These are phyloP conservation scores for Phalacrocorax aristotelis DNA, from an alignment of 2,113 vertebrate species.

Conservation along the genomic window DNA sequence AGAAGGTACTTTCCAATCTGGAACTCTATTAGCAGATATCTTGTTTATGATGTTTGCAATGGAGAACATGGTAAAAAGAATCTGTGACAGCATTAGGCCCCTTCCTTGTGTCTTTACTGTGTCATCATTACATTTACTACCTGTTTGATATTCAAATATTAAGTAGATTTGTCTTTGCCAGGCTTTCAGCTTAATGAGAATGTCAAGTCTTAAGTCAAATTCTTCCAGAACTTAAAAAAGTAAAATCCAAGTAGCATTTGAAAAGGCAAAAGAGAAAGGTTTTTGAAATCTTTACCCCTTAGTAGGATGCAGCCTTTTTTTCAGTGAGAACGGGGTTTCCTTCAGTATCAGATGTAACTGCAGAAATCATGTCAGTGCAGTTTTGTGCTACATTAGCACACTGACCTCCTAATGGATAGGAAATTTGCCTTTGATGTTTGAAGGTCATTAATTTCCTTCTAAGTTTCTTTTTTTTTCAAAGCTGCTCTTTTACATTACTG, in stretches of 20 bases:
- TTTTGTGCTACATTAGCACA: neutral
- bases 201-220: neutral
- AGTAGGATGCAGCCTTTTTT: neutral
- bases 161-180: neutral
- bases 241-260: neutral
- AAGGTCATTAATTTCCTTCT: neutral
- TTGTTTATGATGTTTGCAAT: neutral
- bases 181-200: neutral
- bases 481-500: neutral
- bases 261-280: neutral
- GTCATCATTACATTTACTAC: neutral
- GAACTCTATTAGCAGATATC: neutral
- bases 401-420: neutral
- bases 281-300: neutral
- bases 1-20: neutral
- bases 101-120: neutral
- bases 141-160: neutral
- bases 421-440: conserved; percentile 19
- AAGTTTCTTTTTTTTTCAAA: neutral
- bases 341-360: neutral
- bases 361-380: neutral
- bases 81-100: neutral
- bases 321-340: neutral
- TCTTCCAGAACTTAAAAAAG: neutral
- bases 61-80: neutral